Conservation (phyloP, 2,888 invertebrate species). For the Anorthoa munda region DNA sequence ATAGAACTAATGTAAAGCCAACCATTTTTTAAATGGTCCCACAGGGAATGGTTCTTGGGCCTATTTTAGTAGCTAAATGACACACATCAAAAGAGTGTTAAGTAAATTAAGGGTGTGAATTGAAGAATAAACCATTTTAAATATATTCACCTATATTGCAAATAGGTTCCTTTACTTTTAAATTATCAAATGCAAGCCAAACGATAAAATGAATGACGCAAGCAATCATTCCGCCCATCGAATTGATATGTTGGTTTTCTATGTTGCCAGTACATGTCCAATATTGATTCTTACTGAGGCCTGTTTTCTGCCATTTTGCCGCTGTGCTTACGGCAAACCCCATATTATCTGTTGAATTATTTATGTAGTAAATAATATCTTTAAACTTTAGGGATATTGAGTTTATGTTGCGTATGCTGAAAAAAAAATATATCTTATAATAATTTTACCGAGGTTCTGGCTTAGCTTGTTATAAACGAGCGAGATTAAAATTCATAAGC, state of each 20-base stretch:
- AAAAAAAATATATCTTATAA: conserved; percentile 6
- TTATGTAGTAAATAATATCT: conserved; percentile 70
- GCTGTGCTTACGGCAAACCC: conserved; percentile 81
- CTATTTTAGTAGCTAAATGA: background rate
- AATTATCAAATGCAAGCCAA: conserved; percentile 80
- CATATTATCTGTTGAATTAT: conserved; percentile 70
- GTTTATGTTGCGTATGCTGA: conserved; percentile 78
- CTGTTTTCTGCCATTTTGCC: conserved; percentile 75
- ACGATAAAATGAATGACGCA: conserved; percentile 75
- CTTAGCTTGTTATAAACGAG: no score
- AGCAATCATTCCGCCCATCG: conserved; percentile 72
- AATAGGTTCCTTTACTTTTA: conserved; percentile 80
- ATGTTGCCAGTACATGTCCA: conserved; percentile 78
- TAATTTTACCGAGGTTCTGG: background rate
- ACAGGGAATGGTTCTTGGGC: background rate
- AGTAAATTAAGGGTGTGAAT: background rate
- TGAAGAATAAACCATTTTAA: conserved; percentile 4
- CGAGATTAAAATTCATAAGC: background rate
- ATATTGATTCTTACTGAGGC: conserved; percentile 64
- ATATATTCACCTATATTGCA: conserved; percentile 63
- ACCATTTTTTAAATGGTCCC: background rate
- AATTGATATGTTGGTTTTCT: conserved; percentile 65
- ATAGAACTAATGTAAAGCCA: background rate
- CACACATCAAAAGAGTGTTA: background rate
- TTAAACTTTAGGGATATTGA: conserved; percentile 77